Conservation (phyloP, 2,113 vertebrate genomes). For the Paraplagusia blochii region DNA sequence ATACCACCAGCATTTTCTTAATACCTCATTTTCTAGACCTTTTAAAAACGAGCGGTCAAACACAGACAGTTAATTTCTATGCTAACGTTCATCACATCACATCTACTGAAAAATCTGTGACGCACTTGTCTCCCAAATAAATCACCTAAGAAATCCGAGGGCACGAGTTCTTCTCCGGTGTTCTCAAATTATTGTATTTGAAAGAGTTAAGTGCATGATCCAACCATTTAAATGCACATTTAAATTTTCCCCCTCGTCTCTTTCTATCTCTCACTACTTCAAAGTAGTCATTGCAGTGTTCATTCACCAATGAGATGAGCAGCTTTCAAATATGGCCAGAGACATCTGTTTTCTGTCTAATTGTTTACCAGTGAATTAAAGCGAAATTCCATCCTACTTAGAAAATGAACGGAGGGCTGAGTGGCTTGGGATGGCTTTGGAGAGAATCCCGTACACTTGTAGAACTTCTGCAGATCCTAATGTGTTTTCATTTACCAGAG, state of each 20-base stretch:
- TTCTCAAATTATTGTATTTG: conserved; percentile 1
- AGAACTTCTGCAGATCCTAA: conserved; percentile 63
- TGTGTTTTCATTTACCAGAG: conserved; percentile 69
- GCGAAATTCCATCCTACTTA: conserved; percentile 74
- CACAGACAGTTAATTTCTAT: neutral
- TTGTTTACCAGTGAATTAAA: conserved; percentile 77
- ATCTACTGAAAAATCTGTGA: neutral
- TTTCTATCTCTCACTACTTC: neutral
- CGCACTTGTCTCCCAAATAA: conserved; percentile 9
- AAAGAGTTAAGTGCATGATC: conserved; percentile 30
- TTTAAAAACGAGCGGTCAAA: neutral
- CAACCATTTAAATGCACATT: conserved; percentile 31
- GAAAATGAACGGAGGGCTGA: conserved; percentile 60
- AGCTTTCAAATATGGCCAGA: conserved; percentile 51
- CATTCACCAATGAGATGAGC: conserved; percentile 42
- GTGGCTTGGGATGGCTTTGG: conserved; percentile 24
- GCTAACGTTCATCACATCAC: neutral
- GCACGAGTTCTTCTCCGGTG: conserved; percentile 23
- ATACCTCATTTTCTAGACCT: conserved; percentile 11
- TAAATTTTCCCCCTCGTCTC: conserved; percentile 29
- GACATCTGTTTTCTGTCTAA: conserved; percentile 75
- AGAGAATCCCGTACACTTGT: conserved; percentile 46
- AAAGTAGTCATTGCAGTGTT: conserved; percentile 15
- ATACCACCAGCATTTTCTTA: conserved; percentile 47
- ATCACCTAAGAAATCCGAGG: conserved; percentile 32